Percentiles rank a stretch among this genome's conserved stretches.
These are phyloP conservation scores for Cyaniris semiargus DNA, from an alignment of 2,888 invertebrate species.

Conservation along the genomic window DNA sequence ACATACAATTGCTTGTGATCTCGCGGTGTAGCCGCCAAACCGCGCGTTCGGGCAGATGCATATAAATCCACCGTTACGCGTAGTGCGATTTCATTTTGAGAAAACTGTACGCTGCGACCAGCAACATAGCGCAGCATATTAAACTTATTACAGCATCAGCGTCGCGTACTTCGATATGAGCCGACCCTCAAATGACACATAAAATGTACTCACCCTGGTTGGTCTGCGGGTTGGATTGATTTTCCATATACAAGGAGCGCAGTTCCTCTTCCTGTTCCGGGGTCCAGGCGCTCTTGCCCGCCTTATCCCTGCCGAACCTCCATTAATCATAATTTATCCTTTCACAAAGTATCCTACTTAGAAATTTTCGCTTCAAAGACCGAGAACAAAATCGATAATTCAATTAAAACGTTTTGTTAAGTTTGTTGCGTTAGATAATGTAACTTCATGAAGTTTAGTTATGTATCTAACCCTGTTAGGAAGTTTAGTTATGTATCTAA, in stretches of 20 bases:
- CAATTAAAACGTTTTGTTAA: slow-evolving; percentile 29
- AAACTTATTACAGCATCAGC: too few species aligned
- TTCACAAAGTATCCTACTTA: slow-evolving; percentile 32
- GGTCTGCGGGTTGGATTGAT: slow-evolving; percentile 84
- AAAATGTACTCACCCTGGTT: slow-evolving; percentile 81
- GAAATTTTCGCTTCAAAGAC: slow-evolving; percentile 33
- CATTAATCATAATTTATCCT: slow-evolving; percentile 42
- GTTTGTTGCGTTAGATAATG: neutral
- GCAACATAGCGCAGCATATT: too few species aligned
- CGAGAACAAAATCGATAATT: slow-evolving; percentile 24
- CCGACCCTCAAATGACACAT: neutral
- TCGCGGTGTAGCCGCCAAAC: too few species aligned
- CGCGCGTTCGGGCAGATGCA: too few species aligned
- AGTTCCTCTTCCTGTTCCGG: slow-evolving; percentile 94
- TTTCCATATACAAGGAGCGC: slow-evolving; percentile 90
- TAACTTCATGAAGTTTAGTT: neutral
- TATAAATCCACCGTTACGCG: too few species aligned
- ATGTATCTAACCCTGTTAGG: neutral
- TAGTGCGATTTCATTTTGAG: too few species aligned
- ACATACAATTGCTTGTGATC: too few species aligned
- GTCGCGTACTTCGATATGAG: too few species aligned
- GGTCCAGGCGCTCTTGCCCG: slow-evolving; percentile 84
- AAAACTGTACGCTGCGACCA: too few species aligned
- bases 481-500: neutral
- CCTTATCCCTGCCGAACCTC: slow-evolving; percentile 56